Conservation (phyloP, 1,140 invertebrate species). For the Bemisia tabaci region DNA sequence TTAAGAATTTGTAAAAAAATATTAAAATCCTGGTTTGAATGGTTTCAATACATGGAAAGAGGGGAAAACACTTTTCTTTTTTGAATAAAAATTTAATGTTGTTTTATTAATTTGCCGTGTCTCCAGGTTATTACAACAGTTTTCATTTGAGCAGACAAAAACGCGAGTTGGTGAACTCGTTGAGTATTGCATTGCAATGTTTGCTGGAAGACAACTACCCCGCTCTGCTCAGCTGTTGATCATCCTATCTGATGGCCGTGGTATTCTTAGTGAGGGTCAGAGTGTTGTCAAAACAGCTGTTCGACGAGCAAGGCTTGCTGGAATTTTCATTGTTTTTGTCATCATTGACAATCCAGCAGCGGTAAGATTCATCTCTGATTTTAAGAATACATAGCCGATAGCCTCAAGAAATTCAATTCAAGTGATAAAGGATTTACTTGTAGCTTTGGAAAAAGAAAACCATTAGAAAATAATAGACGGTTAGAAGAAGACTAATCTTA, state of each 20-base stretch:
- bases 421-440: too few species aligned
- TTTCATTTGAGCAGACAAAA: conserved; percentile 67
- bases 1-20: too few species aligned
- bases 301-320: conserved; percentile 55
- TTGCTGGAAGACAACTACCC: conserved; percentile 36
- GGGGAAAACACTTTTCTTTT: too few species aligned
- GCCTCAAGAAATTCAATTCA: too few species aligned
- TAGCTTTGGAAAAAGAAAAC: too few species aligned
- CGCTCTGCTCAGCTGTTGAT: conserved; percentile 75
- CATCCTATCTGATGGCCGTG: conserved; percentile 87
- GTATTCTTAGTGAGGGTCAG: conserved; percentile 79
- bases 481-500: too few species aligned
- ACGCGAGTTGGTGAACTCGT: conserved; percentile 68
- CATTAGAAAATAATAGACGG: too few species aligned
- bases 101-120: too few species aligned
- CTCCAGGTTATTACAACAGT: conserved; percentile 48
- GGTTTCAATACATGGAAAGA: too few species aligned
- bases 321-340: conserved; percentile 89
- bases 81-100: too few species aligned
- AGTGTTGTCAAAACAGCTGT: conserved; percentile 63
- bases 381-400: too few species aligned
- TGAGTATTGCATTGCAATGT: conserved; percentile 57
- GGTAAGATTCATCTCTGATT: conserved; percentile 47
- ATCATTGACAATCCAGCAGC: conserved; percentile 87
- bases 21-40: too few species aligned